Evolutionary conservation across 2,888 invertebrate genomes (phyloP).

Genomic region (Thelaira solivaga): DNA sequence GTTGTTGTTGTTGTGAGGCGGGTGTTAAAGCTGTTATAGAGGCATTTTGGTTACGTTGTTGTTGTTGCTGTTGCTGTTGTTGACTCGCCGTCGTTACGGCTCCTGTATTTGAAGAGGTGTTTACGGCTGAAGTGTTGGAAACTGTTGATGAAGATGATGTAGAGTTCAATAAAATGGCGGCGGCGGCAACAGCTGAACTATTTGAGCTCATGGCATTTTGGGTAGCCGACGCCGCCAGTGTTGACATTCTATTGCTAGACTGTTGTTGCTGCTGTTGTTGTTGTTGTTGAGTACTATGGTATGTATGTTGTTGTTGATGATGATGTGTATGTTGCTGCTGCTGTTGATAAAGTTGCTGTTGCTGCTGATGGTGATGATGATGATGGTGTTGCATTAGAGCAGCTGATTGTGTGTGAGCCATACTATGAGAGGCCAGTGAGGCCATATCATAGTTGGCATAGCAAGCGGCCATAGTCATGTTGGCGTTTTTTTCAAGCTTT

Average conservation of each 20-base stretch:
- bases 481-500: conserved; percentile 29
- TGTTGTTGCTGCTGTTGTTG: conserved; percentile 45
- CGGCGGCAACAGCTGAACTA: conserved; percentile 62
- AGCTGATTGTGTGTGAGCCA: conserved; percentile 67
- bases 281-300: conserved; percentile 47
- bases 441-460: conserved; percentile 77
- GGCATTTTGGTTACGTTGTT: conserved; percentile 63
- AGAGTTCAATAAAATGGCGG: conserved; percentile 60
- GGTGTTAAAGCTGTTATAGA: conserved; percentile 63
- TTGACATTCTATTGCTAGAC: conserved; percentile 53
- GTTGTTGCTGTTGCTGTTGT: conserved; percentile 56
- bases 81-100: conserved; percentile 54
- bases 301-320: conserved; percentile 62
- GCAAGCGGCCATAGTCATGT: conserved; percentile 77
- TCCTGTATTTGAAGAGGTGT: conserved; percentile 64
- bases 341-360: conserved; percentile 58
- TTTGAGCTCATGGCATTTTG: conserved; percentile 53
- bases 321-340: conserved; percentile 66
- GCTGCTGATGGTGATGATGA: conserved; percentile 59
- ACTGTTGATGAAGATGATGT: conserved; percentile 60
- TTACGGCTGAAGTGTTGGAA: conserved; percentile 57
- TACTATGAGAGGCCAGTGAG: conserved; percentile 72
- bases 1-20: conserved; percentile 69
- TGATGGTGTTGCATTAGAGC: conserved; percentile 63
- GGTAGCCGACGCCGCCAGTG: conserved; percentile 63